These are phyloP conservation scores for Myripristis jacobus DNA, from an alignment of 2,797 vertebrate genomes.

Conservation along the genomic window DNA sequence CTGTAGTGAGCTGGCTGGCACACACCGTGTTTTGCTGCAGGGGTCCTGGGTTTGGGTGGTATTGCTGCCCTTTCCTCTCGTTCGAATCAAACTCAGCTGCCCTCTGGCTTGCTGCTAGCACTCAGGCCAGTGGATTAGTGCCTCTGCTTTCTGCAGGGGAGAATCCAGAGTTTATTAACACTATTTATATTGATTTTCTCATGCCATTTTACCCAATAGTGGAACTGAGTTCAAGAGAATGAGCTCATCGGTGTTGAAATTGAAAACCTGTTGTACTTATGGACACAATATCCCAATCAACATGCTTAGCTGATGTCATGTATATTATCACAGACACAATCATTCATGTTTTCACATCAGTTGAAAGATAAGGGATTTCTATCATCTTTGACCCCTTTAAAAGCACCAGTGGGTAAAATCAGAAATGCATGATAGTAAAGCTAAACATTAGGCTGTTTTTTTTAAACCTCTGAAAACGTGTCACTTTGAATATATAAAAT, in stretches of 20 bases:
- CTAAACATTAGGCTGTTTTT: neutral
- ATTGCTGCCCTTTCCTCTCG: neutral
- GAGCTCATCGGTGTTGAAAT: conserved; percentile 8
- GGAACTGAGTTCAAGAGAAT: neutral
- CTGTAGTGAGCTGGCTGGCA: conserved; percentile 48
- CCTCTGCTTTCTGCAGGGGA: neutral
- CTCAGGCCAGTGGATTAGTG: neutral
- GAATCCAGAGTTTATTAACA: neutral
- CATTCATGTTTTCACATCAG: no score
- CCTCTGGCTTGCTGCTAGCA: neutral
- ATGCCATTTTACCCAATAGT: neutral
- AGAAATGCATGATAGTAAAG: neutral
- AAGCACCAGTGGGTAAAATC: no score
- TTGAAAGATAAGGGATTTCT: no score
- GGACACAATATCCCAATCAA: neutral
- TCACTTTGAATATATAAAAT: no score
- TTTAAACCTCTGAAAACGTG: no score
- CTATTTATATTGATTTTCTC: neutral
- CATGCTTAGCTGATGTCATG: neutral
- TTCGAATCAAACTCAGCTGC: neutral
- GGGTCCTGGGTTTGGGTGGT: conserved; percentile 25
- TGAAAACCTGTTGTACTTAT: neutral
- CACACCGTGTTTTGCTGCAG: conserved; percentile 24
- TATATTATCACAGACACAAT: no score
- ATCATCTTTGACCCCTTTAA: no score